Conservation (phyloP, 2,888 invertebrate species). For the Eupelmus urozonus region DNA sequence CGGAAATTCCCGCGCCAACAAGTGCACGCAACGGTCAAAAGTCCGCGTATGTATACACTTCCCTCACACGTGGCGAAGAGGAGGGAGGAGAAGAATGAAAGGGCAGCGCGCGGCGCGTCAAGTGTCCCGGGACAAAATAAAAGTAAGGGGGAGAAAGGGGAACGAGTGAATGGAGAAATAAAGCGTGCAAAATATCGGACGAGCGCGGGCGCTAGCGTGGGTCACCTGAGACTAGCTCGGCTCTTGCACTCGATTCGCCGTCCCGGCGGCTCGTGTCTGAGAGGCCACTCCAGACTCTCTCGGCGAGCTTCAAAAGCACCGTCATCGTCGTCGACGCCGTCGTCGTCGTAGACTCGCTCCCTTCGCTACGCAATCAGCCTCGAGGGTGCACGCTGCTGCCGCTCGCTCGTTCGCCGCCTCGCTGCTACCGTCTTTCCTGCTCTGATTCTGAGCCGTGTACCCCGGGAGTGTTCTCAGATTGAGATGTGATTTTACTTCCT, state of each 20-base stretch:
- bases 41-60: not conserved
- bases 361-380: constrained; percentile 40
- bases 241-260: constrained; percentile 55
- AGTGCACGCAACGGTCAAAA: not conserved
- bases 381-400: constrained; percentile 11
- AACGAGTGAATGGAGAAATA: constrained; percentile 18
- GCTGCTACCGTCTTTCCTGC: too few species aligned
- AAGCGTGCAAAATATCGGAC: constrained; percentile 34
- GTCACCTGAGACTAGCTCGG: constrained; percentile 62
- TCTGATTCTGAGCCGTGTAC: not conserved
- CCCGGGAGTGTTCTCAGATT: too few species aligned
- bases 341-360: not conserved
- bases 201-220: constrained; percentile 17
- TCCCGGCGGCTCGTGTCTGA: constrained; percentile 63
- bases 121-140: not conserved
- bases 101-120: not conserved
- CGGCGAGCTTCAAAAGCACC: constrained; percentile 61
- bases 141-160: not conserved
- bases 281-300: constrained; percentile 64
- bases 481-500: too few species aligned
- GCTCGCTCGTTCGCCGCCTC: not conserved
- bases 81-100: not conserved
- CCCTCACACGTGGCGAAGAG: not conserved
- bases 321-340: not conserved
- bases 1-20: constrained; percentile 4